A percentile compares a stretch with the other conserved stretches of the same genome.
These are phyloP conservation scores for Ornithorhynchus anatinus DNA, from an alignment of 2,113 vertebrate genomes.

Conservation along the genomic window DNA sequence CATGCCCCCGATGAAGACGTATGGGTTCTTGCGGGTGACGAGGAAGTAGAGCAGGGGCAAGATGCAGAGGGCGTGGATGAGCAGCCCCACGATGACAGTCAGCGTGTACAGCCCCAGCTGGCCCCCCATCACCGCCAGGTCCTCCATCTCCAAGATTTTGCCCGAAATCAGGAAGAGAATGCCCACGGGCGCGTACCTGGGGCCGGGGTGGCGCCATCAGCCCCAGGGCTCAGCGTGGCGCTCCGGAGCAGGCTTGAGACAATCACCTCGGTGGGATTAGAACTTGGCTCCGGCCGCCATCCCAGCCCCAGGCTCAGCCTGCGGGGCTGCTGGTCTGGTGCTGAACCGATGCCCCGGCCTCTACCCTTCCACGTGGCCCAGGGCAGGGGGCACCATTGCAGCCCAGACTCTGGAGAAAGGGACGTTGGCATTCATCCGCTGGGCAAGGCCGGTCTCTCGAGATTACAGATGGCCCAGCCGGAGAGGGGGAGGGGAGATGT, in stretches of 20 bases:
- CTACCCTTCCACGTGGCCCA: not conserved
- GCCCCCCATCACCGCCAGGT: slow-evolving; percentile 87
- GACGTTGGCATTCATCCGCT: too few relatives aligned
- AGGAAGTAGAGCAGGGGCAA: slow-evolving; percentile 92
- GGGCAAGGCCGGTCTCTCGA: too few relatives aligned
- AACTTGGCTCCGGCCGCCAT: too few relatives aligned
- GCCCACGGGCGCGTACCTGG: slow-evolving; percentile 93
- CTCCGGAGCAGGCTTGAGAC: not conserved
- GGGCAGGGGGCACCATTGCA: too few relatives aligned
- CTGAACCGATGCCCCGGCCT: not conserved
- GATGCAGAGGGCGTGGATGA: slow-evolving; percentile 88
- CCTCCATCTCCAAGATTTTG: slow-evolving; percentile 96
- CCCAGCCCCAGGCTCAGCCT: not conserved
- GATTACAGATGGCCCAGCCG: too few relatives aligned
- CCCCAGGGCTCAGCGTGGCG: not conserved
- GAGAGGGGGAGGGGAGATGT: not conserved
- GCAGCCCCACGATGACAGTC: slow-evolving; percentile 89
- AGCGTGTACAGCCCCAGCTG: slow-evolving; percentile 96
- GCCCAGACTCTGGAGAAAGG: too few relatives aligned
- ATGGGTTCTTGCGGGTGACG: slow-evolving; percentile 90
- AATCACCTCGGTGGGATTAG: too few relatives aligned
- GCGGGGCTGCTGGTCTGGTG: not conserved
- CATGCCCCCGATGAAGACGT: slow-evolving; percentile 85
- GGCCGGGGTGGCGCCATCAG: not conserved
- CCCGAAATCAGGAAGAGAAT: slow-evolving; percentile 97